phyloP scores from a whole-genome alignment of 2,888 invertebrate genomes.

The Trichacis sp. region DNA sequence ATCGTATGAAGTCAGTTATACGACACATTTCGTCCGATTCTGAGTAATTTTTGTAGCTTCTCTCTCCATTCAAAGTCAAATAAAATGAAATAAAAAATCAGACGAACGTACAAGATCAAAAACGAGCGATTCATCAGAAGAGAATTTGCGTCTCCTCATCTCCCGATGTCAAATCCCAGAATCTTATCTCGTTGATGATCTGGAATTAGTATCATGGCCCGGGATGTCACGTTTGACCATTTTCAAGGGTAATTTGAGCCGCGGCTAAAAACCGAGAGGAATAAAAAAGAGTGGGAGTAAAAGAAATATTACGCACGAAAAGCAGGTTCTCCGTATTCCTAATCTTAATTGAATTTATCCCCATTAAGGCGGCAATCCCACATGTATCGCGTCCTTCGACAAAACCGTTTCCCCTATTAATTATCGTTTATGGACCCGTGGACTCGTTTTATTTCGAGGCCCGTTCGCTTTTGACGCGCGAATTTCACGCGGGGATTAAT shows the following conservation, averaged over 20 bases:
- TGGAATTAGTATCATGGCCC: slow-evolving; percentile 22
- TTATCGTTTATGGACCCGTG: slow-evolving; percentile 31
- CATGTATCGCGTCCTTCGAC: slow-evolving; percentile 47
- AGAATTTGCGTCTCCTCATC: too few relatives aligned
- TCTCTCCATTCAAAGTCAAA: too few relatives aligned
- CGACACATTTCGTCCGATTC: too few relatives aligned
- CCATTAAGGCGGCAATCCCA: slow-evolving; percentile 53
- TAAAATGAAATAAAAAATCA: too few relatives aligned
- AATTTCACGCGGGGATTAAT: slow-evolving; percentile 1
- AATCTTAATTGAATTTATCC: slow-evolving; percentile 68
- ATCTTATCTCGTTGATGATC: slow-evolving; percentile 41
- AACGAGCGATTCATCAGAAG: too few relatives aligned
- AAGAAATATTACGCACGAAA: slow-evolving; percentile 35
- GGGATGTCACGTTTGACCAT: slow-evolving; percentile 38
- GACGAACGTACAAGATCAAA: too few relatives aligned
- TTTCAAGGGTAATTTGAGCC: slow-evolving; percentile 58
- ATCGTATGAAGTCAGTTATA: too few relatives aligned
- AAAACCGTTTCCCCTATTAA: slow-evolving; percentile 40
- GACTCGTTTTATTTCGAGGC: not conserved
- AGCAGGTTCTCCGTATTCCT: slow-evolving; percentile 61
- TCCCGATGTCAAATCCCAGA: not conserved
- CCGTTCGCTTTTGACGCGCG: not conserved
- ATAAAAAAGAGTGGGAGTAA: slow-evolving; percentile 15
- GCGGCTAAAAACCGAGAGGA: slow-evolving; percentile 16
- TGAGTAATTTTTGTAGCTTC: too few relatives aligned